Base-by-base conservation (phyloP, 2,797 vertebrate species). In the Melanotaenia boesemani region DNA sequence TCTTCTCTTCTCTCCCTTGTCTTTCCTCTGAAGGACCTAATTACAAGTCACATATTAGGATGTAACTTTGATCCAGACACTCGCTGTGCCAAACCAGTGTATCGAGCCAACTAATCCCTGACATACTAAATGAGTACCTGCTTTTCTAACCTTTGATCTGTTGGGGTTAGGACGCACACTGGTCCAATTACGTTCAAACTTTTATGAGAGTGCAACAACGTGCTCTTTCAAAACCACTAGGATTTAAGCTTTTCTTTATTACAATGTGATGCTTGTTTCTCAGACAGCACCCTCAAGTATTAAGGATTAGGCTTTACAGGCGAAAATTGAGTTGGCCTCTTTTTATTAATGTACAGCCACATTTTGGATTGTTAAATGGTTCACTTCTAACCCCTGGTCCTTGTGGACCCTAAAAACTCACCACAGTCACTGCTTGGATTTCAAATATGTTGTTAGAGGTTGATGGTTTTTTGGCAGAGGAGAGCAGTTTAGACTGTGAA, bases 141-240 rank as follows among this genome's bases (percentile, higher is more conserved):
- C 84, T 88, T 85, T 76, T 63, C 76, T 87, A 88, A 92, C 89
- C 91, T 92, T 93, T 92, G 87, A 91, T 93, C 83, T 88, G 83
- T 3, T 18, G 61, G 72, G 85, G 78, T 84, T 79, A 52, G 76
- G 86, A 89, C 78, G 46, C 6, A 66, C 76, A 28, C 77, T 60
- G 80, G 84, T 85, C 84, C 72, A 76, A 82, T 90, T 92, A 91
- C 84, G 81, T 81, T 73, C 70, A 22, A 24, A 77, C 70, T 80
- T 90, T 92, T 86, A 90, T 81, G 82, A 86, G 82, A 77, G 79
- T 63, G 79, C 77, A 88, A 86, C 90, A 87, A 86, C 81, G 67
- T 88, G 81, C 80, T 87, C 83, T 87, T 89, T 92, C 80, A 87
- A 85, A 89, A 84, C 78, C 83, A 67, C 64, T 10, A 18, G 81